Evolutionary conservation across 2,888 invertebrate species (phyloP).

Genomic region (Lepas anatifera): DNA sequence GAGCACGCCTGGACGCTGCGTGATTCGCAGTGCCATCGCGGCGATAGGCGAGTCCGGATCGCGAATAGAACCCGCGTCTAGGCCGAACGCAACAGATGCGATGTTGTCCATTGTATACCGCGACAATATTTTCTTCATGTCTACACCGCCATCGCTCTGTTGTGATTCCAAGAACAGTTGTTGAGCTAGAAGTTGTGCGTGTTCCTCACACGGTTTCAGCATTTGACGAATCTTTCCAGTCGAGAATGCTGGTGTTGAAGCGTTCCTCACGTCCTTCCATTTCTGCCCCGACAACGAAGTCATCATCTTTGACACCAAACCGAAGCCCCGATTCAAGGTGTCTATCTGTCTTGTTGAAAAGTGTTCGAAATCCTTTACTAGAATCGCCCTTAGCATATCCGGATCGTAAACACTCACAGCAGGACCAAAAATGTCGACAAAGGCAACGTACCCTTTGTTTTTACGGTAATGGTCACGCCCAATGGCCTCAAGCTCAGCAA

Average conservation of each 20-base stretch:
- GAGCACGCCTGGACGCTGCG: background rate
- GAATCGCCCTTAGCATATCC: background rate
- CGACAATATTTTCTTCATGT: background rate
- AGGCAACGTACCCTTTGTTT: background rate
- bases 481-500: background rate
- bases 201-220: background rate
- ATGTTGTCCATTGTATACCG: constrained; percentile 11
- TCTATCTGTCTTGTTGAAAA: background rate
- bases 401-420: background rate
- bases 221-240: background rate
- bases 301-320: background rate
- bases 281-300: background rate
- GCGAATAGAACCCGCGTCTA: background rate
- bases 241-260: background rate
- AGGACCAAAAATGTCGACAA: background rate
- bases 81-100: background rate
- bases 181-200: background rate
- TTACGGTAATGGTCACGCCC: background rate
- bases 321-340: too few species aligned
- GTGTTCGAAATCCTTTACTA: background rate
- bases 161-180: background rate
- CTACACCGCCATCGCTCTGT: background rate
- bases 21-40: background rate
- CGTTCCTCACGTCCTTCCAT: background rate
- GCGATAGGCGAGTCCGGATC: too few species aligned